Base-by-base conservation (phyloP, 37 sponge, comb jelly and placozoan species). In the Diacarnus erythraeanus region DNA sequence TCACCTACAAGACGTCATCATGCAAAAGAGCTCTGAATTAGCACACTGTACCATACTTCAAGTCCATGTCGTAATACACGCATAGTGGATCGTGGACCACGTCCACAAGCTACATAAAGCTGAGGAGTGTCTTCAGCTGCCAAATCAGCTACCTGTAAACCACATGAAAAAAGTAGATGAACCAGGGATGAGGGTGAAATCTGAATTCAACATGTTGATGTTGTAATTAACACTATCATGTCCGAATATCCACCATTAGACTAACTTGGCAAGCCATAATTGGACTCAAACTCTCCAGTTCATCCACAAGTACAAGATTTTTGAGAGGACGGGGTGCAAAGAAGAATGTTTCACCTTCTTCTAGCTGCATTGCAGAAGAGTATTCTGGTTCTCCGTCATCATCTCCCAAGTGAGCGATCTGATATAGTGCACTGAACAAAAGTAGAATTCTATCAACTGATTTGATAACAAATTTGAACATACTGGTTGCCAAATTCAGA, bases 401-500 rank as follows among this genome's bases (percentile, higher is more conserved):
- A 47, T 98, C 99, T 33, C 99, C 99, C 29, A 98, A 80, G 69
- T 93, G 94, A 25, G 94, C 90, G 37, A 94, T 94, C 80, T 94
- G 90, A 35, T 94, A 94, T 40, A 94, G 76, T 22, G 40, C 27
- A 38, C 92, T 92, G 59, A 6, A 56, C 37, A 86, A 59, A 1
- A 30, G 66, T 2, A 10, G 4, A 2, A 54, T 56, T 17, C 54
- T 21, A 23, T 25, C 18, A 27, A 38, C 38, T 60, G 63, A 12
- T 6, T 12, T 5, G 2, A 61, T 34, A 12, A 51, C 59, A 30
- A 17, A 18, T 25, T 12, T 42, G 9, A 26, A 79, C 91, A 76
- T 65, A 97, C 91, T 98, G 99, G 44, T 98, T 98, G 34, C 99
- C 99, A 87, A 96, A 98, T 79, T 98, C 99, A 3, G 99, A 90